Base-by-base conservation (phyloP, 1,140 invertebrate genomes). In the Drosophila melanica region DNA sequence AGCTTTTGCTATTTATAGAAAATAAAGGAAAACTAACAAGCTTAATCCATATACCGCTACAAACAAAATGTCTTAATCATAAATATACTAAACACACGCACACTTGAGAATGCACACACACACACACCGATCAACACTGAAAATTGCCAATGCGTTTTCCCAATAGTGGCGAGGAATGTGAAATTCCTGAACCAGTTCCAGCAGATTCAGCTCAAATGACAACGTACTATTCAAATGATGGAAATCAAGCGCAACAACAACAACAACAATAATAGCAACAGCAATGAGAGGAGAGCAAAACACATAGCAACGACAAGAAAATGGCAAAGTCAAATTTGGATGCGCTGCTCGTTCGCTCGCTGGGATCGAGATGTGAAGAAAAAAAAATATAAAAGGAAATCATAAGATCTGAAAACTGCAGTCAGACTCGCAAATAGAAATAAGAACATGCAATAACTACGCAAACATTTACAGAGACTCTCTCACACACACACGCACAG, bases 181-280 rank as follows among this genome's bases (percentile, higher is more conserved):
- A 55, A 66, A 67, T 54, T 44, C 48, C 55, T 48, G 65, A 75
- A 75, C 69, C 68, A 76, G 68, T 75, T 75, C 60, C 53, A 58
- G 33, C 53, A 58, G 33, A 64, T 47, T 42, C 42, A 69, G 50
- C 14, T 69, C 62, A 47, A 66, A 66, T 67, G 64, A 66, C 53
- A 71, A 39, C 55, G 68, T 66, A 59, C 72, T 75, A 75, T 75
- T 75, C 62, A 75, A 75, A 75, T 75, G 59, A 75, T 72, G 76
- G 18, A 71, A 71, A 66, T 71, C 51, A 66, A 71, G 58, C 62
- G 51, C 50, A 53, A 35, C 23, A 51, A 3, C 9, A 35, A 33
- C 33, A 48, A 18, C 33, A 59, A 9, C 33, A 20, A 48, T n/a
- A 20, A 48, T n/a, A 55, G n/a, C 42, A 14, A 16, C 33, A 37